Base-by-base conservation (phyloP, 2,797 vertebrate species). In the Danionella dracula region DNA sequence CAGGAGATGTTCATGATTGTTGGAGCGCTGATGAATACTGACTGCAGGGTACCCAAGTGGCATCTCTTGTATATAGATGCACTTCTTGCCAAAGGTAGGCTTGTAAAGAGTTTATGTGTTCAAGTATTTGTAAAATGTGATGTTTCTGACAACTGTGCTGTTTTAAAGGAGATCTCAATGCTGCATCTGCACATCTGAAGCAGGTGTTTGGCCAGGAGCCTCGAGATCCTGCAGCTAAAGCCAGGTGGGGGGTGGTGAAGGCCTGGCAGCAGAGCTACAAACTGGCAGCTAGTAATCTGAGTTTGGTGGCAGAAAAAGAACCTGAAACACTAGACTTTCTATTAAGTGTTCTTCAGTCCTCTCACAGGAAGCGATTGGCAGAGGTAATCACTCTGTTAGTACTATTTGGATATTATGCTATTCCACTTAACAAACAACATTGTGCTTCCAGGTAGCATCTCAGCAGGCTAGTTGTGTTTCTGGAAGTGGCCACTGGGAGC, bases 51-150 rank as follows among this genome's bases (percentile, higher is more conserved):
- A 41, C 80, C 83, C 12, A 85, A 79, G 2, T 87, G 89, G 79
- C 91, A 92, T 72, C 71, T 93, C 27, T 86, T 99, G 29, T 91
- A 92, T 20, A 77, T 84, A 0, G 96, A 99, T 56, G 81, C 80
- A 42, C 78, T 95, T 19, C 81, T 90, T 19, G 88, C 88, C 4
- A 81, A 78, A 78, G 95, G 96, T 97, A 46, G 74, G 84, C 68
- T 5, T 15, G 16, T 6, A 13, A 4, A 12, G 2, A 2, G 16
- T 42, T 27, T 3, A 27, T 27, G 23, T n/a, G n/a, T 3, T 27
- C 6, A 27, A 6, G 3, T 6, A 6, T 27, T 27, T 27, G 23
- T n/a, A 17, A 53, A 54, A 29, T 31, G 1, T 35, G 3, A 3
- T 3, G 27, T 16, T 34, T 35, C 16, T 12, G 7, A 51, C 31